These are phyloP conservation scores for Circaetus cinerascens DNA, from an alignment of 2,113 vertebrate species.

Conservation along the genomic window DNA sequence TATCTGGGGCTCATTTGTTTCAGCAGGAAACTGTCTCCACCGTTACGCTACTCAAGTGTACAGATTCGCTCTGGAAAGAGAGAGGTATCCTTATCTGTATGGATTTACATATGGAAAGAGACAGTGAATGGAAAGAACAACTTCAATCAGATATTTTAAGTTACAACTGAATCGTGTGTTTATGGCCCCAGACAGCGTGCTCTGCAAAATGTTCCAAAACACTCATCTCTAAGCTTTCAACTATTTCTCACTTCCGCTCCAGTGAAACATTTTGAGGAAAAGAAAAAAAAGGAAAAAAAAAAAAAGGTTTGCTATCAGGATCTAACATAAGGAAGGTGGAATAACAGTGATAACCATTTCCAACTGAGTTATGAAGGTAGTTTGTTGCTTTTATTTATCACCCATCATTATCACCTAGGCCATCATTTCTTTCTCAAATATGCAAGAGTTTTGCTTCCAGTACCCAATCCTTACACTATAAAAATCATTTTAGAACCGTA, in stretches of 20 bases:
- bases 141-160: slow-evolving; percentile 30
- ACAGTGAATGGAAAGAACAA: slow-evolving; percentile 35
- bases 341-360: background rate
- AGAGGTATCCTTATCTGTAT: slow-evolving; percentile 3
- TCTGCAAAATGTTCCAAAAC: slow-evolving; percentile 25
- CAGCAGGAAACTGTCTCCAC: background rate
- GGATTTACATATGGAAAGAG: slow-evolving; percentile 29
- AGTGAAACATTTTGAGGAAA: background rate
- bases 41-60: background rate
- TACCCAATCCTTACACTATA: background rate
- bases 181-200: background rate
- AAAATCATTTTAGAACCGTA: background rate
- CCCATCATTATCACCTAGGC: background rate
- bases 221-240: background rate
- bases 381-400: background rate
- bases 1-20: background rate
- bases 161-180: background rate
- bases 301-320: background rate
- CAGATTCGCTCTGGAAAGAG: background rate
- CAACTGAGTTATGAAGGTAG: background rate
- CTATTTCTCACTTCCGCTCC: background rate
- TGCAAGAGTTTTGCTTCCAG: background rate
- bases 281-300: background rate
- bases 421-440: background rate
- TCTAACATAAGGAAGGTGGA: background rate